A percentile compares a stretch with the other conserved stretches of the same genome.
Conservation (phyloP, 2,888 invertebrate genomes). For the Calliphora vomitoria region DNA sequence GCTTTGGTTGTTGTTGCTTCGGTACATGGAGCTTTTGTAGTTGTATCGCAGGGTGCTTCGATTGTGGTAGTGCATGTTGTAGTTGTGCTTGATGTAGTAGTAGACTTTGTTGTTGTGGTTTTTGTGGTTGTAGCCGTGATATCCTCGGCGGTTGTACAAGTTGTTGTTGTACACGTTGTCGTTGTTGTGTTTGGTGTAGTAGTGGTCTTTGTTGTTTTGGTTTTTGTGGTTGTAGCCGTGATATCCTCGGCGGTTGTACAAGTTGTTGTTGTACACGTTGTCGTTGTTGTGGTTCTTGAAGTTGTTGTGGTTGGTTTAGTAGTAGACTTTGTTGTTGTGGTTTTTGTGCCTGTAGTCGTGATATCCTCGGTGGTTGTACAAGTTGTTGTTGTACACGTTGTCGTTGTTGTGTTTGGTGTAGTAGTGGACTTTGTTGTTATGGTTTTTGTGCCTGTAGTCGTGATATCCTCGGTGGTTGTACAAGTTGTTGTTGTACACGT, state of each 20-base stretch:
- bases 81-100: conserved; percentile 34
- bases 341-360: not conserved
- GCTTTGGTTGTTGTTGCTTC: not conserved
- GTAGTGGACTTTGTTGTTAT: conserved; percentile 31
- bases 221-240: not conserved
- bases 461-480: conserved; percentile 1
- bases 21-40: not conserved
- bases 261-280: not conserved
- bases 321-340: conserved; percentile 34
- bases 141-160: conserved; percentile 24
- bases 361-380: too few species aligned
- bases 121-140: conserved; percentile 14
- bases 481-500: conserved; percentile 50
- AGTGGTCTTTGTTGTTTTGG: too few species aligned
- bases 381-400: conserved; percentile 22
- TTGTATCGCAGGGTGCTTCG: conserved; percentile 24
- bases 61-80: conserved; percentile 53
- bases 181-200: too few species aligned
- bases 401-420: conserved; percentile 3
- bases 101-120: conserved; percentile 12
- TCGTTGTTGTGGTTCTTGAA: conserved; percentile 2
- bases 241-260: conserved; percentile 36
- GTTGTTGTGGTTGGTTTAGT: conserved; percentile 44
- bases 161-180: not conserved
- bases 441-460: conserved; percentile 25